Percentiles rank a stretch among this genome's conserved stretches.
Conservation (phyloP, 2,797 vertebrate genomes). For the Sternarchorhynchus goeldii region DNA sequence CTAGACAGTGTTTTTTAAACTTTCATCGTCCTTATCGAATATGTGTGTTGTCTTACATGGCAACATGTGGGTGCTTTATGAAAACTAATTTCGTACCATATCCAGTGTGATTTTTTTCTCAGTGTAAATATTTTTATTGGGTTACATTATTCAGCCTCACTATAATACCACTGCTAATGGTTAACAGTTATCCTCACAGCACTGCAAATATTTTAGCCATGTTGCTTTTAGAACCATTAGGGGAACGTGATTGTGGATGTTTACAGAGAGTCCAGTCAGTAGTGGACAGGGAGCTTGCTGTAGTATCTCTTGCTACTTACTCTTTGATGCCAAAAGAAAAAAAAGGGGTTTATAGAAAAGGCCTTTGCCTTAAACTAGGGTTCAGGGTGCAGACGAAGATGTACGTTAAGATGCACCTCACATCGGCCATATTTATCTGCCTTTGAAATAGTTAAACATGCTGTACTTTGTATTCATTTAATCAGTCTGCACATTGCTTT, state of each 20-base stretch:
- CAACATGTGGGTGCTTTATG: slow-evolving; percentile 55
- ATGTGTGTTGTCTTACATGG: slow-evolving; percentile 47
- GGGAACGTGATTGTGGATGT: slow-evolving; percentile 37
- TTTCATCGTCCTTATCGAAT: slow-evolving; percentile 34
- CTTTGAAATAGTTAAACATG: neutral
- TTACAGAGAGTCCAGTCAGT: slow-evolving; percentile 37
- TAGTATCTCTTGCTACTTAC: slow-evolving; percentile 20
- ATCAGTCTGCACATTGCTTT: too few relatives aligned
- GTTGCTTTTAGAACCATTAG: slow-evolving; percentile 31
- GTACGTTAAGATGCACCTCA: slow-evolving; percentile 23
- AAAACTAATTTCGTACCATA: slow-evolving; percentile 51
- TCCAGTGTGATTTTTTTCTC: slow-evolving; percentile 54
- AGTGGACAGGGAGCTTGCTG: slow-evolving; percentile 12
- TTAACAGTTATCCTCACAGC: slow-evolving; percentile 35
- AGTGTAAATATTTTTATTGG: slow-evolving; percentile 57
- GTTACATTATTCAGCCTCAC: slow-evolving; percentile 35
- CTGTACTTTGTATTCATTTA: neutral
- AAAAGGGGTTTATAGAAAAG: slow-evolving; percentile 12
- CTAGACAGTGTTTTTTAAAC: slow-evolving; percentile 8
- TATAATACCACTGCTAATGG: slow-evolving; percentile 38
- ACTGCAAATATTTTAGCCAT: slow-evolving; percentile 9
- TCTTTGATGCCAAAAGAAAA: neutral
- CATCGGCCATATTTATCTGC: slow-evolving; percentile 12
- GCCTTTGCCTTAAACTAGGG: slow-evolving; percentile 28
- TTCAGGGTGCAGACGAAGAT: slow-evolving; percentile 26